Conservation (phyloP, 2,797 vertebrate species). For the Geotrypetes seraphini region DNA sequence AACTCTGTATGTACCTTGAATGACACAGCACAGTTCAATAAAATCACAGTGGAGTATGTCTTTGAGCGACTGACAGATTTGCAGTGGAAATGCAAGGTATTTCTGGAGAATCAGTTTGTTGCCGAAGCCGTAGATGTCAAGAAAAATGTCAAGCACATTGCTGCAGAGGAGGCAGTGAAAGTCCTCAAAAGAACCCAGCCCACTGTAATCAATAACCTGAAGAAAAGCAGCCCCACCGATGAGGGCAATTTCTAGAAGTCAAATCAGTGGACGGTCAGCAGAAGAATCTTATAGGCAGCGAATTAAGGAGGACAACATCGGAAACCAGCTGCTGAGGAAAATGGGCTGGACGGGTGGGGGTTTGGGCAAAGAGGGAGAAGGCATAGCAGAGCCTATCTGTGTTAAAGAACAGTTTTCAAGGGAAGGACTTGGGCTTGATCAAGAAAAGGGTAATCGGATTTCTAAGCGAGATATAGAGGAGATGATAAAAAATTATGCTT, state of each 20-base stretch:
- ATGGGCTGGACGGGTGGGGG: slow-evolving; percentile 98
- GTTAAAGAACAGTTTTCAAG: slow-evolving; percentile 93
- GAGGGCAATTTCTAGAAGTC: slow-evolving; percentile 85
- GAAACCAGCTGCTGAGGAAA: slow-evolving; percentile 92
- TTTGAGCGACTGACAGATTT: slow-evolving; percentile 77
- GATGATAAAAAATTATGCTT: slow-evolving; percentile 84
- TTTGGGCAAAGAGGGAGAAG: slow-evolving; percentile 83
- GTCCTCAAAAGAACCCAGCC: slow-evolving; percentile 87
- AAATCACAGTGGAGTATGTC: slow-evolving; percentile 82
- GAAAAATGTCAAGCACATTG: slow-evolving; percentile 87
- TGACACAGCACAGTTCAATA: slow-evolving; percentile 93
- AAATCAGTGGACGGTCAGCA: slow-evolving; percentile 73
- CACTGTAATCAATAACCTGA: slow-evolving; percentile 85
- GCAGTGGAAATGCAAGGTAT: slow-evolving; percentile 90
- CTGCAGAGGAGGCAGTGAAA: slow-evolving; percentile 79
- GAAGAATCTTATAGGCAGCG: slow-evolving; percentile 75
- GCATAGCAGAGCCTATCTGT: slow-evolving; percentile 86
- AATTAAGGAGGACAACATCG: slow-evolving; percentile 95
- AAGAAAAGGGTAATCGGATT: slow-evolving; percentile 69
- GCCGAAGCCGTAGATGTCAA: slow-evolving; percentile 82
- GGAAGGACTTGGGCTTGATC: slow-evolving; percentile 83
- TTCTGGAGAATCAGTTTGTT: slow-evolving; percentile 79
- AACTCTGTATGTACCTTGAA: slow-evolving; percentile 89
- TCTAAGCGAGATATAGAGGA: slow-evolving; percentile 85
- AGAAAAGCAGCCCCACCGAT: slow-evolving; percentile 68